Base-by-base conservation (phyloP, 2,888 invertebrate species). In the Gryllus longicercus region DNA sequence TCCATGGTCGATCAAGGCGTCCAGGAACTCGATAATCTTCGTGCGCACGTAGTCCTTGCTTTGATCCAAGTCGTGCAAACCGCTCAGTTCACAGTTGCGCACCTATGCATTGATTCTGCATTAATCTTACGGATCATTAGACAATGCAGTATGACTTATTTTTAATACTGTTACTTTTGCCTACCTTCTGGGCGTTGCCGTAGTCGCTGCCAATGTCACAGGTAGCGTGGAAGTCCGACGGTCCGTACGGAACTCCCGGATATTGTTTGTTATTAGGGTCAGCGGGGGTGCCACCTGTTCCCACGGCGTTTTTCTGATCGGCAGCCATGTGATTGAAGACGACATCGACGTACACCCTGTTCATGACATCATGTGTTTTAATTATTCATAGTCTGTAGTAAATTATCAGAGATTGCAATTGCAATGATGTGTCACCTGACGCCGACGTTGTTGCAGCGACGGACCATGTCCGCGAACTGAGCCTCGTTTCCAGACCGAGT, bases 61-160 rank as follows among this genome's bases (percentile, higher is more conserved):
- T 84, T 95, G 94, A 84, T 95, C 91, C 83, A 96, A 88, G 87
- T 96, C 96, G 84, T 91, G 91, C 1, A 96, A 88, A 3, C 94
- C 93, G 2, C 89, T 87, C 76, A 95, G 86, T 80, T 93, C 90
- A 85, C 95, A 95, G 83, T 93, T 90, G 82, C 94, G 90, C 0
- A 93, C 91, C 86, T 89, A 83, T 8, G 38, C 38, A 38, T 5
- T 8, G 38, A 38, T 38, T 38, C 38, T 8, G 5, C 8, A 5
- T 38, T 38, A 8, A 38, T 8, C 38, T 38, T 38, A 5, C 38
- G 8, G 38, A 8, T 38, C 38, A 38, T 38, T 8, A 38, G 8
- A 5, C 1, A 0, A 38, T 38, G 5, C 38, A 38, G 38, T 8
- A 5, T 5, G 8, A 38, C 8, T 8, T 5, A 38, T 38, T 8